Evolutionary conservation across 2,888 invertebrate species (phyloP), one percentile per base, ranked within the genome.

Genomic region (Xylocampa areola): DNA sequence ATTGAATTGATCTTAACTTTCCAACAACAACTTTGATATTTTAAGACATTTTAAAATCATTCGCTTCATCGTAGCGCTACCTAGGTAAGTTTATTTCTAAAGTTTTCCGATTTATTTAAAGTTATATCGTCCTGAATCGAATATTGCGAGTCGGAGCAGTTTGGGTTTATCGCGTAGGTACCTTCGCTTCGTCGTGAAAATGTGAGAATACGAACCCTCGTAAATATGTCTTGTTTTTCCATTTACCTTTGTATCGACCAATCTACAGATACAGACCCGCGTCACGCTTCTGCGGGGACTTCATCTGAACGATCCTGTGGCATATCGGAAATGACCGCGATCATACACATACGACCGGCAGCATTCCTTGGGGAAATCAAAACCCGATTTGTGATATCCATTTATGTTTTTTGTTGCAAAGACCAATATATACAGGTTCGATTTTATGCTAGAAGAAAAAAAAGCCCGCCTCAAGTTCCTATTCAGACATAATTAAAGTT

Each of bases 311-410:
- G 74, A 68, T 80, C 67, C 78, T 69, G 81, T 80, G 80, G 75
- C 79, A 82, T 77, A 80, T 83, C 79, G 81, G 75, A 84, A 85
- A 86, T 86, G 85, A 87, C 85, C 85, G 78, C 80, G 78, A 84
- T 86, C 87, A 86, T 85, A 84, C 81, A 78, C 73, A 75, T 74
- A 69, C 72, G 77, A 73, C 68, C 68, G 43, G 63, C 57, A 60
- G 21, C 51, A 58, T 52, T 81, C 89, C 87, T 79, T 14, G 23
- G 88, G 89, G 90, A 92, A 91, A 91, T 89, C 88, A 85, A 81
- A 82, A 83, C 80, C 73, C 82, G 79, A 86, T 87, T 87, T 86
- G 80, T 81, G 80, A 84, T 85, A 82, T 80, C 80, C 80, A 80
- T 76, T 75, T 80, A 43, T 36, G 74, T 77, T 80, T 72, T 76